Percentiles rank a stretch among this genome's conserved stretches.
phyloP scores from a whole-genome alignment of 1,140 invertebrate genomes.

The Drosophila parabipectinata region DNA sequence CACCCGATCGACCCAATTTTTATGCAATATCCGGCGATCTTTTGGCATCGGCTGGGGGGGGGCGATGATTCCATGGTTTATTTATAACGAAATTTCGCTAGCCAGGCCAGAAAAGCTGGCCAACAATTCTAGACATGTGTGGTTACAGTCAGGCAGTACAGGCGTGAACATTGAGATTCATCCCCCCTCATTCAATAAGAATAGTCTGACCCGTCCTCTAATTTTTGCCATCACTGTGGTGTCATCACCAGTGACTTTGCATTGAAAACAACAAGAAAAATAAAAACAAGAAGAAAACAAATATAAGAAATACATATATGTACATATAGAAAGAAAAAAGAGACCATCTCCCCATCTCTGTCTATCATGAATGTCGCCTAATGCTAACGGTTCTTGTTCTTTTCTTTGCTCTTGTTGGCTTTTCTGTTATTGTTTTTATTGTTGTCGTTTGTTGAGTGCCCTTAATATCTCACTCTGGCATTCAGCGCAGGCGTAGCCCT shows the following conservation, averaged over 20 bases:
- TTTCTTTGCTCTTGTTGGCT: conserved; percentile 5
- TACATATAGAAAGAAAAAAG: conserved; percentile 1
- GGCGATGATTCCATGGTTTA: conserved; percentile 83
- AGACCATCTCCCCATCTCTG: conserved; percentile 16
- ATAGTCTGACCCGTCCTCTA: neutral
- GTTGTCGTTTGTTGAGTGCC: conserved; percentile 13
- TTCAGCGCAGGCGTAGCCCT: conserved; percentile 50
- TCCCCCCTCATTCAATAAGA: neutral
- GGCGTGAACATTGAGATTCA: conserved; percentile 2
- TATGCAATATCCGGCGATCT: conserved; percentile 49
- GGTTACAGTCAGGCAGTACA: conserved; percentile 18
- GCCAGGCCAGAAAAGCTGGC: conserved; percentile 11
- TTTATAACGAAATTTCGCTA: conserved; percentile 66
- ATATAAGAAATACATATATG: neutral
- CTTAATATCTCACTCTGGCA: conserved; percentile 42
- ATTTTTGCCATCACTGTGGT: neutral
- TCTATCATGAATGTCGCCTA: conserved; percentile 29
- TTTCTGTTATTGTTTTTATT: conserved; percentile 12
- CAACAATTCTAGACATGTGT: conserved; percentile 11
- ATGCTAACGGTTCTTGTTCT: conserved; percentile 33
- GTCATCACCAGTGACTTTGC: no score
- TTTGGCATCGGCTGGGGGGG: neutral
- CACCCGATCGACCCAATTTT: conserved; percentile 12
- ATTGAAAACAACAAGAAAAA: conserved; percentile 12
- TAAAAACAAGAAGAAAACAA: neutral